phyloP scores from a whole-genome alignment of 1,140 invertebrate genomes.

The Eufriesea mexicana region DNA sequence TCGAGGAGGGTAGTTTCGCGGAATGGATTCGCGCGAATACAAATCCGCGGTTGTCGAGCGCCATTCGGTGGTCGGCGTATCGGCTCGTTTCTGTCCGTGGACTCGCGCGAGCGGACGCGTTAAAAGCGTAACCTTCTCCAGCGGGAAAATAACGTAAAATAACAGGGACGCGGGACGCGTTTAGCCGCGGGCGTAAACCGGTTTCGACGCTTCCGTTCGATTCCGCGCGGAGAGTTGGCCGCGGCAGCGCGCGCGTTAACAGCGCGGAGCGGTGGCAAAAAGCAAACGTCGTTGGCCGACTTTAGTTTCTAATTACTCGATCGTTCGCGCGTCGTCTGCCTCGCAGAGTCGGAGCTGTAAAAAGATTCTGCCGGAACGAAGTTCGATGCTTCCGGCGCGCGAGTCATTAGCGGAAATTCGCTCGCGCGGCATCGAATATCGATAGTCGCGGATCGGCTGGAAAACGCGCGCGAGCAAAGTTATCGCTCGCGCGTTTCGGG shows the following conservation, averaged over 20 bases:
- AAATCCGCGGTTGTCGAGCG: constrained; percentile 57
- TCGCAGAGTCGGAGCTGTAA: not conserved
- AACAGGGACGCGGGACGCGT: not conserved
- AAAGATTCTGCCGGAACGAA: not conserved
- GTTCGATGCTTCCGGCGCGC: not conserved
- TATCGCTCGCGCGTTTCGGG: no score
- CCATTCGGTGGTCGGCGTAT: constrained; percentile 23
- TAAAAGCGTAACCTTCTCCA: constrained; percentile 26
- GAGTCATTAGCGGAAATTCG: no score
- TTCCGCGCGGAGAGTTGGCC: not conserved
- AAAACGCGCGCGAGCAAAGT: not conserved
- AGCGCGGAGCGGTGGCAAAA: not conserved
- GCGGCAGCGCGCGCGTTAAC: not conserved
- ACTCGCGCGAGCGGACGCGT: not conserved
- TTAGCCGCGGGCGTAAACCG: not conserved
- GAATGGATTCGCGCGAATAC: constrained; percentile 44
- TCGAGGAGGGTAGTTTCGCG: constrained; percentile 18
- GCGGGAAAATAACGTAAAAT: constrained; percentile 49
- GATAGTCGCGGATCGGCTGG: no score
- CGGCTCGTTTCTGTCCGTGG: not conserved
- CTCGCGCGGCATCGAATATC: no score
- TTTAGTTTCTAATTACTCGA: constrained; percentile 53
- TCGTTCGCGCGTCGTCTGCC: constrained; percentile 13
- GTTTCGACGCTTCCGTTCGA: constrained; percentile 38
- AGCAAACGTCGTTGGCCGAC: not conserved